Conservation (phyloP, 2,888 invertebrate genomes). For the Gisinianus flammeolus region DNA sequence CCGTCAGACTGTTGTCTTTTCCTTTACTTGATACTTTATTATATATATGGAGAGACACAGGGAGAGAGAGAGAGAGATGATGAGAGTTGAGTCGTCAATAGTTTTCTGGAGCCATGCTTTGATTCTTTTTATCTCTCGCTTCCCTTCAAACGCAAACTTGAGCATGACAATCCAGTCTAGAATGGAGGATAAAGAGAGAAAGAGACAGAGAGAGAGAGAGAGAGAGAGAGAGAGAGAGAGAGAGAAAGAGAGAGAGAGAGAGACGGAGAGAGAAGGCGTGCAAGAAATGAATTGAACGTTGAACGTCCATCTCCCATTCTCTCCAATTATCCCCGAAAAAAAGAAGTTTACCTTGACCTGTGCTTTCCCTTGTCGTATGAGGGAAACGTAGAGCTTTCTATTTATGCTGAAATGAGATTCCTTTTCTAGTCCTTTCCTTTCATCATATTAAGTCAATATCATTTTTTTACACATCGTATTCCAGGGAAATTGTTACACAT, state of each 20-base stretch:
- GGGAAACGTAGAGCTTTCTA: too few species aligned
- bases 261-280: neutral
- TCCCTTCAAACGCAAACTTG: too few species aligned
- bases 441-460: too few species aligned
- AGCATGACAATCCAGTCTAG: too few species aligned
- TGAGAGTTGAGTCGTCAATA: neutral
- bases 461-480: too few species aligned
- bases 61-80: neutral
- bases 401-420: too few species aligned
- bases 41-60: neutral
- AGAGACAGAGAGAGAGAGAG: neutral
- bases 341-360: neutral
- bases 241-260: neutral
- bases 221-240: neutral
- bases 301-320: too few species aligned
- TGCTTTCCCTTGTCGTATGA: too few species aligned
- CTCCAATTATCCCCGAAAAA: too few species aligned
- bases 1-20: constrained; percentile 1
- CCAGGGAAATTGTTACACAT: too few species aligned
- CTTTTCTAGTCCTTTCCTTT: too few species aligned
- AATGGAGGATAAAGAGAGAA: neutral
- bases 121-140: neutral
- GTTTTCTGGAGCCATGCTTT: neutral
- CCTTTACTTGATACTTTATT: neutral
- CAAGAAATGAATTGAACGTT: neutral